Evolutionary conservation across 2,888 invertebrate genomes (phyloP).

Genomic region (Thera obeliscata): DNA sequence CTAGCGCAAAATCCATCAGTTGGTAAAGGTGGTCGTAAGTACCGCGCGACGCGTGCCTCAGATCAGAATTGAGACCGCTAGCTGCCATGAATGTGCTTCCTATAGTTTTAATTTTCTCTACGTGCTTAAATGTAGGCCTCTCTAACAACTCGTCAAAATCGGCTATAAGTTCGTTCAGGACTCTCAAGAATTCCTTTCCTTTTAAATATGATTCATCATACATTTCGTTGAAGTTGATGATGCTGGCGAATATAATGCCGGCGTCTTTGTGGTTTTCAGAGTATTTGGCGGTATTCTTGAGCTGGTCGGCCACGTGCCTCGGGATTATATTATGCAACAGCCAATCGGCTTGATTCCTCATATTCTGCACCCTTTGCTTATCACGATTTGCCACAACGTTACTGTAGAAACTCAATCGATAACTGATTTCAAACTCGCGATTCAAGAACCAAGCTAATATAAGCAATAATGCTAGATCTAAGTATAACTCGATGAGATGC

Average conservation of each 20-base stretch:
- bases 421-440: conserved; percentile 97
- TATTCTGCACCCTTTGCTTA: conserved; percentile 93
- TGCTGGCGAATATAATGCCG: conserved; percentile 97
- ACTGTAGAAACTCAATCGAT: conserved; percentile 96
- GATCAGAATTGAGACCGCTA: conserved; percentile 94
- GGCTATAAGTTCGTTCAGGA: conserved; percentile 97
- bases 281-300: conserved; percentile 96
- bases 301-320: conserved; percentile 95
- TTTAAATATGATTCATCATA: conserved; percentile 98
- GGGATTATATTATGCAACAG: conserved; percentile 98
- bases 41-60: conserved; percentile 87
- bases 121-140: conserved; percentile 91
- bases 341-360: conserved; percentile 98
- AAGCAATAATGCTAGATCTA: conserved; percentile 92
- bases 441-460: conserved; percentile 96
- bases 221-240: conserved; percentile 98
- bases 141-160: conserved; percentile 97
- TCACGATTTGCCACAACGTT: conserved; percentile 95
- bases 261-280: conserved; percentile 97
- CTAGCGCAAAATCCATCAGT: conserved; percentile 96
- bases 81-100: conserved; percentile 99
- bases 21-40: conserved; percentile 92
- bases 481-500: conserved; percentile 88
- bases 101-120: conserved; percentile 99
- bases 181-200: conserved; percentile 96